These are phyloP conservation scores for Salvator merianae DNA, from an alignment of 2,113 vertebrate species.

Conservation along the genomic window DNA sequence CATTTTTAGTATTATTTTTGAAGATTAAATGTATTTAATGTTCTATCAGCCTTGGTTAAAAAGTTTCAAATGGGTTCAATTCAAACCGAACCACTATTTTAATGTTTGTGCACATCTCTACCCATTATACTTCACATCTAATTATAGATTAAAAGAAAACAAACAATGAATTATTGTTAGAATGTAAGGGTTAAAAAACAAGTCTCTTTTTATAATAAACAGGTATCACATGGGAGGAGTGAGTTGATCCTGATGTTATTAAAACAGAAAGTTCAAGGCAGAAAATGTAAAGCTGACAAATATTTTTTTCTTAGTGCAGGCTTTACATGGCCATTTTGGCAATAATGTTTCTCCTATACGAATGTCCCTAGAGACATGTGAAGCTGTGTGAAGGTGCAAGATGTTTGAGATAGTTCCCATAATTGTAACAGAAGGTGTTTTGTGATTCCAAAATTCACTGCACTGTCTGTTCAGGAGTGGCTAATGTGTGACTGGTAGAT, in stretches of 20 bases:
- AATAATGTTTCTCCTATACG: background rate
- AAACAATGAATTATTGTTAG: background rate
- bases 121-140: background rate
- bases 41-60: too few species aligned
- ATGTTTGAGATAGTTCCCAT: background rate
- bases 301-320: background rate
- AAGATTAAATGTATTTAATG: too few species aligned
- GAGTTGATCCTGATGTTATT: background rate
- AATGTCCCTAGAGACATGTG: background rate
- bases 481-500: too few species aligned
- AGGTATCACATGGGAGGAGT: background rate
- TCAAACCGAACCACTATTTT: too few species aligned
- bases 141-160: background rate
- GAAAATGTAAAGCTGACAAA: background rate
- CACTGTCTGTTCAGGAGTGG: background rate
- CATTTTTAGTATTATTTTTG: too few species aligned
- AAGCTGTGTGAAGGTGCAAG: background rate
- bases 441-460: background rate
- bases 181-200: background rate
- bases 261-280: background rate
- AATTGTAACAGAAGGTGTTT: background rate
- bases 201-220: background rate
- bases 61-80: too few species aligned
- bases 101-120: too few species aligned
- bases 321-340: background rate